These are phyloP conservation scores for Hyaena hyaena DNA, from an alignment of 2,113 vertebrate genomes.

Conservation along the genomic window DNA sequence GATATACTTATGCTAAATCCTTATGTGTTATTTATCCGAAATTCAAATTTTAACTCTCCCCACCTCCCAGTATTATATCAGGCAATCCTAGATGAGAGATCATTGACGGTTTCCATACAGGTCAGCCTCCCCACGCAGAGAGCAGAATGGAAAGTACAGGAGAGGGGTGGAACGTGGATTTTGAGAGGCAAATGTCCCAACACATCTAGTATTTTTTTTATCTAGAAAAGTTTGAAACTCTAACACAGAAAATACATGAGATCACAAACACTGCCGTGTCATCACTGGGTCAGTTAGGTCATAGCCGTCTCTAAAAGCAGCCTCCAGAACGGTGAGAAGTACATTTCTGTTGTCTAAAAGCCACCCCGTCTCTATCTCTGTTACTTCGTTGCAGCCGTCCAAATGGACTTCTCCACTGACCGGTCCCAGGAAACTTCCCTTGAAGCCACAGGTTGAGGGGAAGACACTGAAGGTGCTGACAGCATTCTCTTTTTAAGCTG, in stretches of 20 bases:
- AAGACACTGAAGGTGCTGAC: not conserved
- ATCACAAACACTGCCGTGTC: not conserved
- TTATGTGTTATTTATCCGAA: not conserved
- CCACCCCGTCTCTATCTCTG: not conserved
- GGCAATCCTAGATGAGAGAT: not conserved
- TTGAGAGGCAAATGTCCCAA: not conserved
- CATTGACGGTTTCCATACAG: not conserved
- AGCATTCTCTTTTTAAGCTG: conserved; percentile 15
- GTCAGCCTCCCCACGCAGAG: not conserved
- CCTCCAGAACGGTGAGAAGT: not conserved
- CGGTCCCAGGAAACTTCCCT: not conserved
- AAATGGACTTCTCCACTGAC: not conserved
- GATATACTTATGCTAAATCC: not conserved
- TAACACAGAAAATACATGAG: not conserved
- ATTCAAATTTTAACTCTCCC: not conserved
- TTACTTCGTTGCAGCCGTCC: not conserved
- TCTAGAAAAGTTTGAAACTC: not conserved
- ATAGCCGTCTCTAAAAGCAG: not conserved
- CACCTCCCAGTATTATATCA: not conserved
- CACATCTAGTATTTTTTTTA: not conserved
- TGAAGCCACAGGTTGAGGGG: not conserved
- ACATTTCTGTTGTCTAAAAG: not conserved
- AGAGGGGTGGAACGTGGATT: not conserved
- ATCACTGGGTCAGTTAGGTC: not conserved
- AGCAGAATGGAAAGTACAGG: not conserved